Evolutionary conservation across 2,113 vertebrate genomes (phyloP).

Genomic region (Erythrolamprus reginae): DNA sequence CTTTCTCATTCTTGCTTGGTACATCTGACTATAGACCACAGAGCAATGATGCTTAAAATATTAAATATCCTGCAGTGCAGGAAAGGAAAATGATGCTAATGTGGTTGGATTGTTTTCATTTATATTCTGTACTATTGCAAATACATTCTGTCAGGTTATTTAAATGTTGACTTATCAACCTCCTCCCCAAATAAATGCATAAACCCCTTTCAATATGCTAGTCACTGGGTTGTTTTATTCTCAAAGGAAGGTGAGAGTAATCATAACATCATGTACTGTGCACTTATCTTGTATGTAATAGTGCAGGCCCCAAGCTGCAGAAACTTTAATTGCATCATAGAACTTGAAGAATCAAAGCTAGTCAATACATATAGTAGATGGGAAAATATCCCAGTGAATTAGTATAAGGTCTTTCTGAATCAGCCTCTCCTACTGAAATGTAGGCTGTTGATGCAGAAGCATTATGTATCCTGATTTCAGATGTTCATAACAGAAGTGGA

Average conservation of each 20-base stretch:
- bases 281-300: not conserved
- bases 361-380: not conserved
- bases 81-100: not conserved
- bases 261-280: not conserved
- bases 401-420: not conserved
- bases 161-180: not conserved
- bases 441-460: not conserved
- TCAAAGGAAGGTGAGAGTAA: not conserved
- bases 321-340: not conserved
- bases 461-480: not conserved
- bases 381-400: not conserved
- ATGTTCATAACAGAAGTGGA: not conserved
- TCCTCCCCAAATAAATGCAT: not conserved
- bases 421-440: not conserved
- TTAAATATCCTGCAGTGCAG: slow-evolving; percentile 1
- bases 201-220: not conserved
- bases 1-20: not conserved
- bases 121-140: not conserved
- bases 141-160: not conserved
- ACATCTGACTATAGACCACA: not conserved
- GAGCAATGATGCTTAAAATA: slow-evolving; percentile 9
- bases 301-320: not conserved
- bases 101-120: not conserved
- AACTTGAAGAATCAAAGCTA: not conserved
- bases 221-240: not conserved